phyloP scores from a whole-genome alignment of 1,140 invertebrate genomes.

The Nymphalis io region DNA sequence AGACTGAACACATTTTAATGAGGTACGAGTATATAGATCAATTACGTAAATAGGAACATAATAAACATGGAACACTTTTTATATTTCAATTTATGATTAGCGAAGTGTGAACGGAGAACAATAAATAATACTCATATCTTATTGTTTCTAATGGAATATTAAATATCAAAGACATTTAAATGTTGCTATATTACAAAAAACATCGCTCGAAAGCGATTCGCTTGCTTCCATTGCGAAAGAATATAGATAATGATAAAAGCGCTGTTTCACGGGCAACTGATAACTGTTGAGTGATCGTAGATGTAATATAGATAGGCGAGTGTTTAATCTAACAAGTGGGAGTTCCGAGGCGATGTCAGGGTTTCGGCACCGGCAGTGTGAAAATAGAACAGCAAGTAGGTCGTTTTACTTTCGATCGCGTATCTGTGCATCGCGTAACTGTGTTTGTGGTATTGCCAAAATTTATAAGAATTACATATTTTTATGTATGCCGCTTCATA shows the following conservation, averaged over 20 bases:
- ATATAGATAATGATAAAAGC: constrained; percentile 1
- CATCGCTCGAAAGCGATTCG: too few relatives aligned
- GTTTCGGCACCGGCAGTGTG: constrained; percentile 29
- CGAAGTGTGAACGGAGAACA: too few relatives aligned
- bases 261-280: neutral
- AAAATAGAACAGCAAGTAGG: constrained; percentile 38
- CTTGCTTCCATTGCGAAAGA: neutral
- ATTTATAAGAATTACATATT: neutral
- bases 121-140: too few relatives aligned
- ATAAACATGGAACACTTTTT: too few relatives aligned
- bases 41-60: too few relatives aligned
- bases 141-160: too few relatives aligned
- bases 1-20: too few relatives aligned
- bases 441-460: constrained; percentile 20
- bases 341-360: constrained; percentile 41
- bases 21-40: too few relatives aligned
- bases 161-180: too few relatives aligned
- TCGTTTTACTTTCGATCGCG: constrained; percentile 16
- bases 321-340: constrained; percentile 21
- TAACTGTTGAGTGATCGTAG: neutral
- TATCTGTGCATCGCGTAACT: constrained; percentile 20
- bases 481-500: neutral
- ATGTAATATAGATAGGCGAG: neutral
- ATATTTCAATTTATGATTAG: too few relatives aligned
- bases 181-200: neutral